These are phyloP conservation scores for Odiellus spinosus DNA, from an alignment of 2,888 invertebrate genomes.

Conservation along the genomic window DNA sequence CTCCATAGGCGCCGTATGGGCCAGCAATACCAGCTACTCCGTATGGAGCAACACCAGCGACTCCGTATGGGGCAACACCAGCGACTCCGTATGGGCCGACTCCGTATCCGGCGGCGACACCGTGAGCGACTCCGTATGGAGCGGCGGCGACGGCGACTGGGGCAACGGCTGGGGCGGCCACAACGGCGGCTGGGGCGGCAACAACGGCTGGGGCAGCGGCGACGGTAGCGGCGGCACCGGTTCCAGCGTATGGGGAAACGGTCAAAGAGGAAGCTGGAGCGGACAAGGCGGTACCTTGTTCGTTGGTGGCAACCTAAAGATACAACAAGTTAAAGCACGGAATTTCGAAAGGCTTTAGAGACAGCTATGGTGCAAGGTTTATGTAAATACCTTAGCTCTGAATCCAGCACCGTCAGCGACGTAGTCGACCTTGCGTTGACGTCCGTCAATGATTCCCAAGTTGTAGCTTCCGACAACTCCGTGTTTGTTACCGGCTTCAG, in stretches of 20 bases:
- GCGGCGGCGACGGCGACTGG: background rate
- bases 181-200: slow-evolving; percentile 4
- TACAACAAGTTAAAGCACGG: no score
- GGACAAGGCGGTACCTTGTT: slow-evolving; percentile 14
- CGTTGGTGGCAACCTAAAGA: slow-evolving; percentile 15
- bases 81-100: no score
- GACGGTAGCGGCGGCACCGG: background rate
- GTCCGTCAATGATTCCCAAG: slow-evolving; percentile 16
- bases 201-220: slow-evolving; percentile 4
- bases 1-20: no score
- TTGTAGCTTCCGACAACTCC: slow-evolving; percentile 13
- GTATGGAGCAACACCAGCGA: no score
- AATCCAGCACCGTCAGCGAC: slow-evolving; percentile 14
- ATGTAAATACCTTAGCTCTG: slow-evolving; percentile 11
- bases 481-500: slow-evolving; percentile 18
- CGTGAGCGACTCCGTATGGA: background rate
- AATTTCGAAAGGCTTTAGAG: no score
- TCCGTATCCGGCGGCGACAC: background rate
- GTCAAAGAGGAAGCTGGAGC: slow-evolving; percentile 13
- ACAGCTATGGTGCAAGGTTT: no score
- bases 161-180: background rate
- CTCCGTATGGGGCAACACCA: no score
- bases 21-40: no score
- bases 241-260: slow-evolving; percentile 8
- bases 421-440: slow-evolving; percentile 18